Evolutionary conservation across 1,140 invertebrate species (phyloP).

Genomic region (Eueides isabella): DNA sequence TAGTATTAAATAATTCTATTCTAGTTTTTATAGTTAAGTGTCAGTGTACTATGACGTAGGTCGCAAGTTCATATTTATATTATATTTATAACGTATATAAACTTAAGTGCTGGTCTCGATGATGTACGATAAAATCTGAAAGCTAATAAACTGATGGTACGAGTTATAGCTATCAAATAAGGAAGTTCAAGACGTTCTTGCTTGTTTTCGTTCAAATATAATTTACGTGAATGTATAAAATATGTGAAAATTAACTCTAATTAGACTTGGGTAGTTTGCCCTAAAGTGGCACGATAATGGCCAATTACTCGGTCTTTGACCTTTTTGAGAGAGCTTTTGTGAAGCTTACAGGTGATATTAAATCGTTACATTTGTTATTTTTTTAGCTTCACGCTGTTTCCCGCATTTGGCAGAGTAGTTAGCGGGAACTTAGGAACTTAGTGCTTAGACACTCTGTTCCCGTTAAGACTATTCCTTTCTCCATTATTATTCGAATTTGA

Average conservation of each 20-base stretch:
- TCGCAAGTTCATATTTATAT: background rate
- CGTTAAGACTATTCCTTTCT: too few relatives aligned
- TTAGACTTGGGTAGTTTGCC: constrained; percentile 40
- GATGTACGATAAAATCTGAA: constrained; percentile 7
- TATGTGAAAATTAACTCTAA: constrained; percentile 48
- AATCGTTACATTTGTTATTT: background rate
- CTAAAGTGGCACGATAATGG: constrained; percentile 45
- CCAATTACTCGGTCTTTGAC: constrained; percentile 46
- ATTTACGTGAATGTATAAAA: constrained; percentile 42
- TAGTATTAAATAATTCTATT: background rate
- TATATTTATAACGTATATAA: background rate
- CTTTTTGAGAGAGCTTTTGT: constrained; percentile 21
- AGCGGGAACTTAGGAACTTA: too few relatives aligned
- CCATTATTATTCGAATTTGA: too few relatives aligned
- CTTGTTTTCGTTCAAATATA: constrained; percentile 34
- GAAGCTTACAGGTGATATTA: background rate
- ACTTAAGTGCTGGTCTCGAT: constrained; percentile 3
- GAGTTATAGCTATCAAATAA: constrained; percentile 27
- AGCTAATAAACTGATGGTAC: constrained; percentile 20
- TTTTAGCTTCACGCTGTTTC: background rate
- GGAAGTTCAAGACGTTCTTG: constrained; percentile 27
- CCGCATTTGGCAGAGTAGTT: too few relatives aligned
- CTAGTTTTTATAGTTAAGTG: background rate
- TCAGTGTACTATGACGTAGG: background rate
- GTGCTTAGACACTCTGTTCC: too few relatives aligned